Evolutionary conservation across 2,113 vertebrate genomes (phyloP).

Genomic region (Uria lomvia): DNA sequence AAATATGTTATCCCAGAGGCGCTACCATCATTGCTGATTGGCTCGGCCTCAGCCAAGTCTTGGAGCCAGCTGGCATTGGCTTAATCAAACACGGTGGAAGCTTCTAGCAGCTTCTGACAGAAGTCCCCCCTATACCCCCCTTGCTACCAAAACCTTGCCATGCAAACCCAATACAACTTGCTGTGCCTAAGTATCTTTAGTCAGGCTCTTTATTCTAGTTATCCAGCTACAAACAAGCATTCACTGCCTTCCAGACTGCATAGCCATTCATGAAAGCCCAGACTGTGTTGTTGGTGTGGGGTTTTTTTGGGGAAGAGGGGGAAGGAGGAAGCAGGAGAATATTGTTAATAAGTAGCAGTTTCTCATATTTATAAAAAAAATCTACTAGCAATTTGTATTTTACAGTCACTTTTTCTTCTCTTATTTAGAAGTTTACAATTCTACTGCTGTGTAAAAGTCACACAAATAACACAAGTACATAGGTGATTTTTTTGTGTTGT

Average conservation of each 20-base stretch:
- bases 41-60: neutral
- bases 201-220: neutral
- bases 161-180: neutral
- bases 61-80: fast-evolving
- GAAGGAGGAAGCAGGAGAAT: neutral
- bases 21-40: neutral
- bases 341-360: neutral
- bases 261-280: neutral
- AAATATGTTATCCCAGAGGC: neutral
- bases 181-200: neutral
- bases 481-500: neutral
- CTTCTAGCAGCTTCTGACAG: neutral
- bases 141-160: neutral
- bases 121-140: neutral
- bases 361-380: neutral
- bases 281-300: neutral
- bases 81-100: fast-evolving
- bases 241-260: neutral
- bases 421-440: neutral
- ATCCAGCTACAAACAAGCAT: neutral
- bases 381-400: neutral
- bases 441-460: neutral
- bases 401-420: neutral
- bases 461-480: neutral
- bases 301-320: fast-evolving